Evolutionary conservation across 2,888 invertebrate genomes (phyloP).

Genomic region (Sphecodes monilicornis): DNA sequence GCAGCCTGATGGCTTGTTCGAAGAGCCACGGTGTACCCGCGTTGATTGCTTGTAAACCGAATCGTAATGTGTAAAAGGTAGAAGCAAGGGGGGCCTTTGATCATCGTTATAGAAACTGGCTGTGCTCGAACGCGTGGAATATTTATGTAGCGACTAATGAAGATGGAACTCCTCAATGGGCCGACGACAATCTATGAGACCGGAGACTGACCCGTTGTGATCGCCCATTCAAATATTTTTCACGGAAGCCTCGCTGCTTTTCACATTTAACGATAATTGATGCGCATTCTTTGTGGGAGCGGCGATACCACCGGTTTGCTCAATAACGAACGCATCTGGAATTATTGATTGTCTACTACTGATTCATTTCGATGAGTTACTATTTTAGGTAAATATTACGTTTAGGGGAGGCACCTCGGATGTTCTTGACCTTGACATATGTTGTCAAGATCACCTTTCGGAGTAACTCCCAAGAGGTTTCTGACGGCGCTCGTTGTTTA

Average conservation of each 20-base stretch:
- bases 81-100: constrained; percentile 15
- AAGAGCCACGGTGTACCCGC: constrained; percentile 2
- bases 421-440: no score
- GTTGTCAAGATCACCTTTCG: no score
- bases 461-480: no score
- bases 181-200: not conserved
- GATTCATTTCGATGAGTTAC: no score
- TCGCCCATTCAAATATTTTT: constrained; percentile 13
- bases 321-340: not conserved
- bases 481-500: no score
- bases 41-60: constrained; percentile 44
- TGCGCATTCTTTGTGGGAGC: not conserved
- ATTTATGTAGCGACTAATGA: constrained; percentile 1
- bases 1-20: constrained; percentile 26
- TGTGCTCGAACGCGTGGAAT: constrained; percentile 8
- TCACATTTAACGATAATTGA: constrained; percentile 3
- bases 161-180: not conserved
- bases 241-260: not conserved
- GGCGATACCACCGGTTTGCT: no score
- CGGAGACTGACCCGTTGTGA: constrained; percentile 5
- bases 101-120: constrained; percentile 25
- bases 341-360: not conserved
- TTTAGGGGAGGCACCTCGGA: no score
- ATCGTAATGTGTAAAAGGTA: not conserved
- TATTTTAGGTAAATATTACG: no score